Conservation (phyloP, 1,140 invertebrate genomes). For the Ceratitis capitata region DNA sequence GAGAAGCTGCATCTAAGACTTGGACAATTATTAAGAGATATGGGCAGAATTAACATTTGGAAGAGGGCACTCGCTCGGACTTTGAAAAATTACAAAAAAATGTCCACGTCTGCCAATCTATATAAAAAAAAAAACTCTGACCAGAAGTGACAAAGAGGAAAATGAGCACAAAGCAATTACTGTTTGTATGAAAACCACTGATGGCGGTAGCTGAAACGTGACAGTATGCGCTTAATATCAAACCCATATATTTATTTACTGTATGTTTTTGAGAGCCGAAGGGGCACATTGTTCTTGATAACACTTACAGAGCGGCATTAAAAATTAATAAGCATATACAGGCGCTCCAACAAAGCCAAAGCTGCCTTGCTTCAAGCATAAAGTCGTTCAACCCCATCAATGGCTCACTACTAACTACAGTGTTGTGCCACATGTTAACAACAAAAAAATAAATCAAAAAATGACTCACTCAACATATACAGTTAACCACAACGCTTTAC, state of each 20-base stretch:
- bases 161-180: too few species aligned
- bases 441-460: not conserved
- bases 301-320: not conserved
- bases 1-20: not conserved
- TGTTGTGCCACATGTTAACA: too few species aligned
- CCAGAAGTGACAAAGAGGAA: too few species aligned
- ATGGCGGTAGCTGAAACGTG: not conserved
- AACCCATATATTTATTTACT: not conserved
- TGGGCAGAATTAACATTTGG: not conserved
- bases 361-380: too few species aligned
- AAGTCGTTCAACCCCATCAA: too few species aligned
- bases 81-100: not conserved
- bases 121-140: too few species aligned
- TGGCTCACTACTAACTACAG: too few species aligned
- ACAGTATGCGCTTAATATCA: not conserved
- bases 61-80: not conserved
- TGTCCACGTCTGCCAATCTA: too few species aligned
- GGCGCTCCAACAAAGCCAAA: not conserved
- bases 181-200: not conserved
- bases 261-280: not conserved
- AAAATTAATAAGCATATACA: constrained; percentile 1
- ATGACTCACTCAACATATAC: not conserved
- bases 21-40: too few species aligned
- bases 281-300: not conserved
- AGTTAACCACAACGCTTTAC: not conserved